Evolutionary conservation across 2,797 vertebrate species (phyloP), one percentile per base, ranked within the genome.

Genomic region (Dipus sagitta): DNA sequence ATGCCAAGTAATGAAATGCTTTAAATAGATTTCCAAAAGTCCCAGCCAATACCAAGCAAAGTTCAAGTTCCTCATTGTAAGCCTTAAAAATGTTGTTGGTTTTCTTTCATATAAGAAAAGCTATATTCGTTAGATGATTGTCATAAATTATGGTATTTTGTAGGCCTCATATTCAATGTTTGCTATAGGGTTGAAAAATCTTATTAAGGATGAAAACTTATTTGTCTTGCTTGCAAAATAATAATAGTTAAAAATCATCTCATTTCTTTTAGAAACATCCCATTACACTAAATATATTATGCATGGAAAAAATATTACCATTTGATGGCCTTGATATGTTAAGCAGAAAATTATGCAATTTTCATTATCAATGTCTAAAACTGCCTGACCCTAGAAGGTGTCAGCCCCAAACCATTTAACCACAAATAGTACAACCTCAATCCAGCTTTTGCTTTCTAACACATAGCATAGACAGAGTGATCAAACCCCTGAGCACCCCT

Each of bases 1-100:
- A 98, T 95, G 97, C 97, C 97, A 97, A 97, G 96, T 97, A 97
- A 97, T 97, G 97, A 98, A 96, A 97, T 96, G 93, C 95, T 97
- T 97, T 94, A 97, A 98, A 97, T 97, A 98, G 96, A 93, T 97
- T 98, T 98, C 96, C 96, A 96, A 97, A 94, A 94, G 92, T 98
- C 95, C 92, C 76, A 84, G 96, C 97, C 98, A 97, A 97, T 96
- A 97, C 85, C 92, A 96, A 97, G 89, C 94, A 96, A 97, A 97
- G 95, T 97, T 98, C 97, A 97, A 86, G 79, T 97, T 85, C 88
- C 86, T 97, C 95, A 88, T 96, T 97, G 95, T 96, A 97, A 97
- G 96, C 89, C 96, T 95, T 96, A 96, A 97, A 68, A 97, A 95
- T 86, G 95, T 94, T 95, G 93, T 96, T 92, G 76, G 70, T 96